Percentiles rank a stretch among this genome's conserved stretches.
Evolutionary conservation across 2,113 vertebrate genomes (phyloP).

Genomic region (Arvicanthis niloticus): DNA sequence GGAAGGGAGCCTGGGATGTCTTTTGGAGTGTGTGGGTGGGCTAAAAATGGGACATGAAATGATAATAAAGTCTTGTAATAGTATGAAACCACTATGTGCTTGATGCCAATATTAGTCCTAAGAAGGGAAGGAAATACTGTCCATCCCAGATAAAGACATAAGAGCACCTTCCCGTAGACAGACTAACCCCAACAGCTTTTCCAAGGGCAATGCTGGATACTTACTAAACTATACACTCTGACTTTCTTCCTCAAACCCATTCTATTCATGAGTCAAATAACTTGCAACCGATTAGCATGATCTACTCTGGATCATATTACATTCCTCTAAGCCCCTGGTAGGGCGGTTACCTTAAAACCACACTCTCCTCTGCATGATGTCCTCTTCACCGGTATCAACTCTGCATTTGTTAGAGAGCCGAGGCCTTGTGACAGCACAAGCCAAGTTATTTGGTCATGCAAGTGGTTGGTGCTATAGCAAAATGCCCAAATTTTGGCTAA

Average conservation of each 20-base stretch:
- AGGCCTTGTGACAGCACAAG: background rate
- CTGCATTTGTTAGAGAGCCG: background rate
- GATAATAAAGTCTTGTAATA: background rate
- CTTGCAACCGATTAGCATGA: background rate
- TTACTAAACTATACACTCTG: background rate
- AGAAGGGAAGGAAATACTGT: background rate
- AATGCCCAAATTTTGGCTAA: background rate
- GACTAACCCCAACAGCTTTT: background rate
- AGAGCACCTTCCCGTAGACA: background rate
- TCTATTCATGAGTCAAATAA: background rate
- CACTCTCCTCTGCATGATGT: background rate
- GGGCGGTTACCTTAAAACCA: background rate
- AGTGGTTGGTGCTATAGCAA: background rate
- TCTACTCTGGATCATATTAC: background rate
- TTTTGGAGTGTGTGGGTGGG: background rate
- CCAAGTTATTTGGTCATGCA: background rate
- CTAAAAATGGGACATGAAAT: background rate
- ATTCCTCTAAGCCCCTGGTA: background rate
- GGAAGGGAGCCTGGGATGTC: background rate
- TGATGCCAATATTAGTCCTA: background rate
- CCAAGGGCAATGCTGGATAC: background rate
- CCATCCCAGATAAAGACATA: background rate
- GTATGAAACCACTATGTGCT: background rate
- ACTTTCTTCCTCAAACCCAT: conserved; percentile 9
- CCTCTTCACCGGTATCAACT: background rate